These are phyloP conservation scores for Cinclus mexicanus DNA, from an alignment of 2,113 vertebrate species.

Conservation along the genomic window DNA sequence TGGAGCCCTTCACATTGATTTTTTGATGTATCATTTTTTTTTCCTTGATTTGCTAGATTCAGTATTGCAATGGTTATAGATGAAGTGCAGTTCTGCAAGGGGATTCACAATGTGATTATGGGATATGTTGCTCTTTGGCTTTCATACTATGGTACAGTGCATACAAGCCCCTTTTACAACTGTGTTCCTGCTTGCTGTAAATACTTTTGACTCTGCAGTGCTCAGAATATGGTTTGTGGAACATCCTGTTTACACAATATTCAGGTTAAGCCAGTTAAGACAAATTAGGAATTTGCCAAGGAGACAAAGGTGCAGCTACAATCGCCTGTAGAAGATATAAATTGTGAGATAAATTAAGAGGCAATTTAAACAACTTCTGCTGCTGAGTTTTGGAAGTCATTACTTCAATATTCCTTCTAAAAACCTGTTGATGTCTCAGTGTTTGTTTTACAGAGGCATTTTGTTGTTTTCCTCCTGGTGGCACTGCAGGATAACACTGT, in stretches of 20 bases:
- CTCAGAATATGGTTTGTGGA: neutral
- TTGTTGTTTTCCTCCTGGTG: conserved; percentile 42
- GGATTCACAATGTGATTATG: neutral
- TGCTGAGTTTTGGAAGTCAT: neutral
- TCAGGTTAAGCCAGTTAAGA: neutral
- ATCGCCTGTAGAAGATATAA: neutral
- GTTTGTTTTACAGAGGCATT: neutral
- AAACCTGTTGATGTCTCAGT: neutral
- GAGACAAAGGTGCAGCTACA: neutral
- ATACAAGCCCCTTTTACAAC: neutral
- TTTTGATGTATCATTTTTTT: neutral
- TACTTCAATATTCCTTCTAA: neutral
- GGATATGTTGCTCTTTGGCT: neutral
- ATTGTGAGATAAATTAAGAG: neutral
- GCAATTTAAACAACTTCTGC: neutral
- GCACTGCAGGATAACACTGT: neutral
- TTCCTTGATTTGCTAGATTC: neutral
- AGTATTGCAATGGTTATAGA: neutral
- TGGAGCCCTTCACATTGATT: neutral
- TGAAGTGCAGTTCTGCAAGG: neutral
- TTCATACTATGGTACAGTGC: accelerated
- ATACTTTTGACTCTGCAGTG: neutral
- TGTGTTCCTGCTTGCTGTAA: neutral
- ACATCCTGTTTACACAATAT: neutral
- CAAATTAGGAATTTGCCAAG: neutral